These are phyloP conservation scores for Nannoperca australis DNA, from an alignment of 2,797 vertebrate species.

Conservation along the genomic window DNA sequence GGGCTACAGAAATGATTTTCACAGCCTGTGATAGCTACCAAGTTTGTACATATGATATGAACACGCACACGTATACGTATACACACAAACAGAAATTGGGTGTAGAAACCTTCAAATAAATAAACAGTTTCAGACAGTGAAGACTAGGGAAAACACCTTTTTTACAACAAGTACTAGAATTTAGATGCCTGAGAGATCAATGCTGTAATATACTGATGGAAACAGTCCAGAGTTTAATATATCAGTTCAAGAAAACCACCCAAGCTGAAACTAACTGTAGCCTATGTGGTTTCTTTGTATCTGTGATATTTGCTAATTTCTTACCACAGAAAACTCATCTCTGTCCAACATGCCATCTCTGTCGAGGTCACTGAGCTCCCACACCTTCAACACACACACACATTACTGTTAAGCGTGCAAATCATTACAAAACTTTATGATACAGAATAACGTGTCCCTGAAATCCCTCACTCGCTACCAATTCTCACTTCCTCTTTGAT, in stretches of 20 bases:
- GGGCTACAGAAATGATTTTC: constrained; percentile 4
- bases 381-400: constrained; percentile 88
- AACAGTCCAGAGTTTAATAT: not conserved
- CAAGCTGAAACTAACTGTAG: constrained; percentile 29
- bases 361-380: constrained; percentile 98
- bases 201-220: not conserved
- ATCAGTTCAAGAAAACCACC: not conserved
- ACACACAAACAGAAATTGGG: not conserved
- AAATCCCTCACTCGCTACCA: constrained; percentile 4
- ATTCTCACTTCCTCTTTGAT: constrained; percentile 32
- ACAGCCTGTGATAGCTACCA: constrained; percentile 22
- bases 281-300: constrained; percentile 7
- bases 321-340: constrained; percentile 98
- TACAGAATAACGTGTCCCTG: not conserved
- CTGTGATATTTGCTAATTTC: constrained; percentile 50
- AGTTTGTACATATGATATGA: not conserved
- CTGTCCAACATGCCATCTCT: constrained; percentile 97
- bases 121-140: not conserved
- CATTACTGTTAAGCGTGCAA: not conserved
- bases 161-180: not conserved
- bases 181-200: not conserved
- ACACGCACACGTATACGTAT: not conserved
- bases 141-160: not conserved
- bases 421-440: constrained; percentile 24
- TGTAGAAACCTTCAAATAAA: not conserved